These are phyloP conservation scores for Colletes collaris DNA, from an alignment of 2,888 invertebrate species.

Conservation along the genomic window DNA sequence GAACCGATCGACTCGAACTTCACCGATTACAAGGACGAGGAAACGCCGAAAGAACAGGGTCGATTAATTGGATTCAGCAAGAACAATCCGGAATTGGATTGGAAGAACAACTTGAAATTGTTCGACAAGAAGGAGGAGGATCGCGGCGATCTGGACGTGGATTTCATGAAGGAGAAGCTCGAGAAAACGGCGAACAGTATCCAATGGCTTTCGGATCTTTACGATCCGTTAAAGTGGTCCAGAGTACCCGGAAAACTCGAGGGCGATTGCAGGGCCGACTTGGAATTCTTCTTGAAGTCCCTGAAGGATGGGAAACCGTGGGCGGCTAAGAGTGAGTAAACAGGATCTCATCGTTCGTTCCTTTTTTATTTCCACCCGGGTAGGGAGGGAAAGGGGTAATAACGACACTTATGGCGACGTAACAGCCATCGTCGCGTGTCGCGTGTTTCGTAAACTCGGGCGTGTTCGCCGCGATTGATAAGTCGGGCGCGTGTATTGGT, in stretches of 20 bases:
- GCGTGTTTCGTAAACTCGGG: background rate
- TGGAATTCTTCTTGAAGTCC: conserved; percentile 85
- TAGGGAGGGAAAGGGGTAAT: background rate
- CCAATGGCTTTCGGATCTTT: conserved; percentile 87
- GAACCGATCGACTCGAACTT: conserved; percentile 50
- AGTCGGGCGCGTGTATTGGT: background rate
- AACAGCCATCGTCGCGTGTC: background rate
- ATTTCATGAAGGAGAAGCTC: conserved; percentile 78
- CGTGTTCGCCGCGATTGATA: background rate
- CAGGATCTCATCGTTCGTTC: background rate
- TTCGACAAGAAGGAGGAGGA: conserved; percentile 68
- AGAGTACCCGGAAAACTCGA: conserved; percentile 84
- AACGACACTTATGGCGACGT: background rate
- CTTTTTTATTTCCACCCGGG: background rate
- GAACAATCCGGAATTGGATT: conserved; percentile 80
- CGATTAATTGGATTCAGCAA: conserved; percentile 74
- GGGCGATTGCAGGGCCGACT: conserved; percentile 85
- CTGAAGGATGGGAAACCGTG: conserved; percentile 87
- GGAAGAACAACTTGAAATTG: conserved; percentile 76
- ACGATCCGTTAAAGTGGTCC: conserved; percentile 87
- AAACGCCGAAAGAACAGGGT: conserved; percentile 37
- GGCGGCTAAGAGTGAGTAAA: conserved; percentile 91
- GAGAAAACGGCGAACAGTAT: conserved; percentile 82
- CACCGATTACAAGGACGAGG: conserved; percentile 49
- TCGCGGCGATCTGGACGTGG: conserved; percentile 73